phyloP scores from a whole-genome alignment of 2,888 invertebrate genomes.

The Isotomurus palustris region DNA sequence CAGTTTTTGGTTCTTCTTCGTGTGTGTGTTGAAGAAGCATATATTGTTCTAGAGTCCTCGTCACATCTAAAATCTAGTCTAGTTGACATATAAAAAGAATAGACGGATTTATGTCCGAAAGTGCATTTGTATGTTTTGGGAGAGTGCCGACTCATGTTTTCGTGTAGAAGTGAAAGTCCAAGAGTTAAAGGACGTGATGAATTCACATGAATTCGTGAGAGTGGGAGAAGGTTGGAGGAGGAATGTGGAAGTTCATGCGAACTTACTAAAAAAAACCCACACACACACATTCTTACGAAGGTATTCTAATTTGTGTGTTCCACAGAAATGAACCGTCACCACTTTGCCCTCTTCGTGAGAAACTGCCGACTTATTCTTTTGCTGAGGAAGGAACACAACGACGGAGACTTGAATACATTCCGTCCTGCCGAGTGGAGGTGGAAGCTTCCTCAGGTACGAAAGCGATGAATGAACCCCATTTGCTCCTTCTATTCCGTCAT shows the following conservation, averaged over 20 bases:
- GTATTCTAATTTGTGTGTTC: conserved; percentile 23
- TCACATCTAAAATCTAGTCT: no score
- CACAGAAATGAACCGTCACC: conserved; percentile 97
- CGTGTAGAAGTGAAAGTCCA: no score
- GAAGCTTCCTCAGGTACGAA: conserved; percentile 86
- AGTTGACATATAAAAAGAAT: no score
- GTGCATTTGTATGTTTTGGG: no score
- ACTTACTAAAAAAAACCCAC: no score
- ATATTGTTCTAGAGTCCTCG: no score
- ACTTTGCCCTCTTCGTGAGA: conserved; percentile 93
- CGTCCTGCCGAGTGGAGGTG: conserved; percentile 98
- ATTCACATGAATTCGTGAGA: neutral
- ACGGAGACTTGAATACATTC: conserved; percentile 88
- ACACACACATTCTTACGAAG: no score
- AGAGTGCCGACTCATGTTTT: no score
- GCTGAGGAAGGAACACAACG: conserved; percentile 82
- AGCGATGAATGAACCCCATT: conserved; percentile 32
- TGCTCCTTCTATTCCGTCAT: conserved; percentile 24
- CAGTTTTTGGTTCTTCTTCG: conserved; percentile 13
- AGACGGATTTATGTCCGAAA: no score
- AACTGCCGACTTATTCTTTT: conserved; percentile 94
- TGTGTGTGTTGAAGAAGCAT: neutral
- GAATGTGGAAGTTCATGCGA: no score
- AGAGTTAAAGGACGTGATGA: no score
- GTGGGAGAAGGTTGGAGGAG: conserved; percentile 14